Evolutionary conservation across 2,888 invertebrate species (phyloP), one percentile per base, ranked within the genome.

Genomic region (Spodoptera exigua): DNA sequence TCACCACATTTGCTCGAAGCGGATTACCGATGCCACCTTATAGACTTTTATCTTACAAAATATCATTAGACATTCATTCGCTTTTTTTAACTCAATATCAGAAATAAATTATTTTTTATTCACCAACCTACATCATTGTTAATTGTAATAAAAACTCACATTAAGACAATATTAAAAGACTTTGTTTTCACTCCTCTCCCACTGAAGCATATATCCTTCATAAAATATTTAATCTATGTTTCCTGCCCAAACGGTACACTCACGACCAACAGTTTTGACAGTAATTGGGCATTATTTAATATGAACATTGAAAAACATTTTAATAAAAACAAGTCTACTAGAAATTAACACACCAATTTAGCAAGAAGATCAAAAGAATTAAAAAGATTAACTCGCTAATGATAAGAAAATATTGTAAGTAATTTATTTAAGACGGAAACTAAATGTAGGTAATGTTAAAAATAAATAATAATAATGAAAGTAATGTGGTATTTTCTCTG

Each of bases 401-500:
- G 75, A 78, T 69, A 68, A 46, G 55, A 59, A 62, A 75, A 75
- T 59, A 81, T 74, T 73, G 70, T 70, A 63, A 55, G 43, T 81
- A 80, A 86, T 89, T 88, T 89, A 88, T 85, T 80, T 74, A 71
- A 70, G 82, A 78, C 89, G 92, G 91, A 92, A 90, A 89, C 88
- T 88, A 88, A 90, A 88, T 87, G 87, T 91, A 88, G 87, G 87
- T 91, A 87, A 89, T 88, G 86, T 76, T 80, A 49, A 83, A 82
- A 85, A 92, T 93, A 92, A 93, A 90, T 93, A 84, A 82, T 82
- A 66, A 65, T 66, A 71, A 70, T 59, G 78, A 79, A 82, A 86
- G 88, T 85, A 85, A 89, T 88, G 84, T 87, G 87, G 86, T 91
- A 89, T 89, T 89, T 83, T 75, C 70, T 53, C 70, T 78, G 80